Evolutionary conservation across 2,113 vertebrate species (phyloP), one percentile per base, ranked within the genome.

Genomic region (Microcebus lehilahytsara): DNA sequence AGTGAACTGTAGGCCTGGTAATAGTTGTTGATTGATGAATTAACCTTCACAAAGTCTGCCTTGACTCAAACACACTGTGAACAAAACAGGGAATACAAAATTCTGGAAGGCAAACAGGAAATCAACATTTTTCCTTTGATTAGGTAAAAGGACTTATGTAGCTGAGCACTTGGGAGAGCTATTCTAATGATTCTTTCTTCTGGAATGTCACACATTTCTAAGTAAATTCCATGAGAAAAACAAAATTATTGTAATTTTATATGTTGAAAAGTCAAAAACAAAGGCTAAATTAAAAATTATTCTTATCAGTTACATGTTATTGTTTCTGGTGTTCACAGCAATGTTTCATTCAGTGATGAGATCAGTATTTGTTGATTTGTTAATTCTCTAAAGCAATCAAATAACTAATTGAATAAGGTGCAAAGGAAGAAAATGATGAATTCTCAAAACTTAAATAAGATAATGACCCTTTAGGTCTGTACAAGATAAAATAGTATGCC

Each of bases 191-290:
- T 17, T 80, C 27, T 67, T 67, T 42, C 23, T 89, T 67, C 62
- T 34, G 7, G 71, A 91, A 58, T 19, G 27, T 22, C 22, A 74
- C 14, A 53, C 5, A 64, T 93, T 79, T 84, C 53, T 75, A 69
- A 91, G 49, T 79, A 56, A 42, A 53, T 60, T 91, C 5, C 20
- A 32, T 17, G 10, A 56, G 60, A 75, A 66, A 84, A 84, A 67
- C 11, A 85, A 4, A 58, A 37, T 85, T 7, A 56, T 22, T 46
- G 46, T 81, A 27, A 11, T 69, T 81, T 80, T 74, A n/a, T 17
- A 46, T 49, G 53, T 19, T 72, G 75, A 91, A 92, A 80, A 7
- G 2, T 79, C n/a, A 96, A 79, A 77, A n/a, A 5, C 32, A 88
- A 72, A 20, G 0, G 1, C 12, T 14, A 62, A 79, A 37, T 42